Base-by-base conservation (phyloP, 2,797 vertebrate species). In the Cossypha niveicapilla region DNA sequence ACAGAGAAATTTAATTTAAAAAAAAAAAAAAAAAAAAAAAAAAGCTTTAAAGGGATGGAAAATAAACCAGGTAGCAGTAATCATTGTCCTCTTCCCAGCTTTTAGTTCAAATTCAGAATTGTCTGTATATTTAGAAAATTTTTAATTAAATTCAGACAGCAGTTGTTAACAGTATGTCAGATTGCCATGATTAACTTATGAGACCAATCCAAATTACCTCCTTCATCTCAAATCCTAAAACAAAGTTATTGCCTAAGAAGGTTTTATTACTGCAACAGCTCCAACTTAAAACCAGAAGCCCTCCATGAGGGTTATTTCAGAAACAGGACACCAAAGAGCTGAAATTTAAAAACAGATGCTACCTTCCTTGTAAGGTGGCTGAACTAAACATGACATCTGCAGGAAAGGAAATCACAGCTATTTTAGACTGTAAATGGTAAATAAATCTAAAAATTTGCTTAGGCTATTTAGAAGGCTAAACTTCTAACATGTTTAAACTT, bases 231-330 rank as follows among this genome's bases (percentile, higher is more conserved):
- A 51, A 35, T 21, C 16, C 21, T 62, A 32, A 75, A 74, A 4
- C 3, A 56, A 86, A 68, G 13, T 12, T 27, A 72, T 35, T 27
- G 5, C 1, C 19, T 15, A 41, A 65, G 17, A 56, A 75, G 17
- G 15, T 41, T 72, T 60, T 27, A 30, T 14, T 70, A 19, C 50
- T 62, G 21, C 39, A 77, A 65, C 14, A 45, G 13, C 14, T 72
- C 18, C n/a, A 66, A 6, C 18, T 56, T 37, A 50, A 72, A 76
- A 44, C 0, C 14, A 61, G 22, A 82, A 82, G 21, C 7, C 8
- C 18, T 10, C 6, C 27, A 30, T 0, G 1, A 74, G 2, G 19
- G 11, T 10, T 39, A 0, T 8, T 54, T 24, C 54, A 76, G 30
- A 75, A 58, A 24, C 19, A 66, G 51, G 13, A 2, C 18, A 53